Conservation (phyloP, 2,113 vertebrate genomes). For the Oreotrochilus melanogaster region DNA sequence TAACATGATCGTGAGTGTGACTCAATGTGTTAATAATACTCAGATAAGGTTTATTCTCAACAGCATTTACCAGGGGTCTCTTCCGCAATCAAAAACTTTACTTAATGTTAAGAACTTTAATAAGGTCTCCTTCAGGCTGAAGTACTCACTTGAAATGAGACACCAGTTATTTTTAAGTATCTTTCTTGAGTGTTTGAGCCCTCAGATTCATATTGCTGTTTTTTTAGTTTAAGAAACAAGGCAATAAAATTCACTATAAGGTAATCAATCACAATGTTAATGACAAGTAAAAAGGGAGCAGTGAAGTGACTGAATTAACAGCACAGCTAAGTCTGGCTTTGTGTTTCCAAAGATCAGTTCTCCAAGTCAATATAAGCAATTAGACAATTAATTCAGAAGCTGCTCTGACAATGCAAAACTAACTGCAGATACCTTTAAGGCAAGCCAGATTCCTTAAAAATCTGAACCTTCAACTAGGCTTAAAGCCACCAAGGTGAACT, state of each 20-base stretch:
- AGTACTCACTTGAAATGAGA: not conserved
- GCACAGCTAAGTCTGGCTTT: not conserved
- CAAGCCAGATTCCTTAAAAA: not conserved
- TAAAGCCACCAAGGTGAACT: not conserved
- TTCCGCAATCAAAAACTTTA: not conserved
- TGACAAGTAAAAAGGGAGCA: not conserved
- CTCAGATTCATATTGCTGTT: not conserved
- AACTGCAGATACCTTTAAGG: not conserved
- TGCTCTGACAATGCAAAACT: not conserved
- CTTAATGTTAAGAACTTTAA: not conserved
- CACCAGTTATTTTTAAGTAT: not conserved
- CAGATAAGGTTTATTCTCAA: not conserved
- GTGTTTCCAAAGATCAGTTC: not conserved
- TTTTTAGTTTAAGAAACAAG: not conserved
- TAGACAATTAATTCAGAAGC: not conserved
- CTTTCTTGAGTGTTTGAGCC: not conserved
- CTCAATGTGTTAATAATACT: not conserved
- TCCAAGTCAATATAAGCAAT: not conserved
- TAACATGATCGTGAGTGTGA: not conserved
- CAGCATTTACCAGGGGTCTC: not conserved
- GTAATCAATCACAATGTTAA: not conserved
- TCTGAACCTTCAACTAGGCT: not conserved
- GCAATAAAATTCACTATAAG: not conserved
- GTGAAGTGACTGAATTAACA: not conserved
- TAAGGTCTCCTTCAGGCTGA: not conserved